phyloP scores from a whole-genome alignment of 2,888 invertebrate genomes.

The Microctonus brassicae region DNA sequence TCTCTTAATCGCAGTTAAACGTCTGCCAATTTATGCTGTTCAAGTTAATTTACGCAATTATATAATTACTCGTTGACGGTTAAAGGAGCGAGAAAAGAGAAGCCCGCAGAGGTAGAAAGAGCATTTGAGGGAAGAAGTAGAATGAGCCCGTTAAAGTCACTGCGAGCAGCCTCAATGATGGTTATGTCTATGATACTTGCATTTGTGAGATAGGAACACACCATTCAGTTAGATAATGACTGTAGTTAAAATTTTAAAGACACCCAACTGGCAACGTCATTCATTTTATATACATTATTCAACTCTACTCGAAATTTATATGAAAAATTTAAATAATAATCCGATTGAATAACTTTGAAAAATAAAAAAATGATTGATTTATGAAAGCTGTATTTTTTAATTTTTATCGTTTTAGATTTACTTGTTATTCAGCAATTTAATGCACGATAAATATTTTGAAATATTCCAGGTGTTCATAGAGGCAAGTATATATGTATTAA shows the following conservation, averaged over 20 bases:
- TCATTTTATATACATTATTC: too few species aligned
- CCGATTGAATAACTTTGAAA: too few species aligned
- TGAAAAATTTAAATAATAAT: too few species aligned
- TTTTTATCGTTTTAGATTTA: background rate
- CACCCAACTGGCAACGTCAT: too few species aligned
- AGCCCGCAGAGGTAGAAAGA: background rate
- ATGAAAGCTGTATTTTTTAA: background rate
- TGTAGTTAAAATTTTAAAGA: slow-evolving; percentile 56
- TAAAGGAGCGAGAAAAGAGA: slow-evolving; percentile 1
- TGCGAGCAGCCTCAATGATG: slow-evolving; percentile 35
- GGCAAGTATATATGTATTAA: background rate
- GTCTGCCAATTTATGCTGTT: slow-evolving; percentile 64
- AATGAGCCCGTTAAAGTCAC: background rate
- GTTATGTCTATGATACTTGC: background rate
- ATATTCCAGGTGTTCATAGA: too few species aligned
- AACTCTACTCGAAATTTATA: too few species aligned
- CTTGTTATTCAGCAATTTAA: background rate
- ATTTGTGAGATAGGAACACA: background rate
- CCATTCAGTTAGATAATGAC: slow-evolving; percentile 51
- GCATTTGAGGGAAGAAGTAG: background rate
- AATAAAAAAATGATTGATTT: background rate
- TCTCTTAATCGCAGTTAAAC: slow-evolving; percentile 66
- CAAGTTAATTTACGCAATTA: slow-evolving; percentile 67
- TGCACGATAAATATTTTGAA: background rate
- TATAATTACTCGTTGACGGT: slow-evolving; percentile 60